phyloP scores from a whole-genome alignment of 2,113 vertebrate species.

The Gnathonemus longibarbis region DNA sequence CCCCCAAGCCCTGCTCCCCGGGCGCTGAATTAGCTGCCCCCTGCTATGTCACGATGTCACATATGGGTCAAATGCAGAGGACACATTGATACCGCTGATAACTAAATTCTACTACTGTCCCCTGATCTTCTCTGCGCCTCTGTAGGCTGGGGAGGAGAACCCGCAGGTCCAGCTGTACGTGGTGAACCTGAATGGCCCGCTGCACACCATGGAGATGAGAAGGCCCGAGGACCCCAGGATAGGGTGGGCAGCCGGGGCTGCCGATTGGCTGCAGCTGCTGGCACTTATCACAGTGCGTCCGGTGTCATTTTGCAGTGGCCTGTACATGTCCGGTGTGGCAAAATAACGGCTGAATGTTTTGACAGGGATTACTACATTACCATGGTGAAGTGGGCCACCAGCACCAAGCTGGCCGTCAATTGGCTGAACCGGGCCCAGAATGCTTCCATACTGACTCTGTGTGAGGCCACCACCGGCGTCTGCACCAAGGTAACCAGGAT shows the following conservation, averaged over 20 bases:
- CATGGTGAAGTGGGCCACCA: conserved; percentile 97
- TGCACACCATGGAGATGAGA: conserved; percentile 89
- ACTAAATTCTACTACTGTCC: not conserved
- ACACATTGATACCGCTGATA: too few species aligned
- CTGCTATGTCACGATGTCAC: too few species aligned
- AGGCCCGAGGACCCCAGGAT: conserved; percentile 83
- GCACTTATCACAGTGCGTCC: not conserved
- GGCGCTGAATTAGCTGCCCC: too few species aligned
- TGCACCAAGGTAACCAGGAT: conserved; percentile 77
- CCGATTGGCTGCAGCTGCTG: not conserved
- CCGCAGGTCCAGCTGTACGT: conserved; percentile 85
- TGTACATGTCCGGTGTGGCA: not conserved
- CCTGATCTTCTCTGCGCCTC: not conserved
- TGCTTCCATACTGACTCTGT: conserved; percentile 87
- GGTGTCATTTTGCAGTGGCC: not conserved
- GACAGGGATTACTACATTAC: conserved; percentile 88
- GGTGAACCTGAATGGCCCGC: conserved; percentile 86
- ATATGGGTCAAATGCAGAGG: too few species aligned
- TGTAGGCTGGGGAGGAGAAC: conserved; percentile 86
- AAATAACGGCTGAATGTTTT: not conserved
- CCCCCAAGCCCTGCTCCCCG: too few species aligned
- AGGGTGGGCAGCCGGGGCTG: conserved; percentile 59
- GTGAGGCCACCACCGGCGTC: conserved; percentile 88
- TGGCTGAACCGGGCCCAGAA: conserved; percentile 97
- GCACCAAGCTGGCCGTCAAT: conserved; percentile 90